phyloP scores from a whole-genome alignment of 1,140 invertebrate genomes.

The Cardiocondyla obscurior region DNA sequence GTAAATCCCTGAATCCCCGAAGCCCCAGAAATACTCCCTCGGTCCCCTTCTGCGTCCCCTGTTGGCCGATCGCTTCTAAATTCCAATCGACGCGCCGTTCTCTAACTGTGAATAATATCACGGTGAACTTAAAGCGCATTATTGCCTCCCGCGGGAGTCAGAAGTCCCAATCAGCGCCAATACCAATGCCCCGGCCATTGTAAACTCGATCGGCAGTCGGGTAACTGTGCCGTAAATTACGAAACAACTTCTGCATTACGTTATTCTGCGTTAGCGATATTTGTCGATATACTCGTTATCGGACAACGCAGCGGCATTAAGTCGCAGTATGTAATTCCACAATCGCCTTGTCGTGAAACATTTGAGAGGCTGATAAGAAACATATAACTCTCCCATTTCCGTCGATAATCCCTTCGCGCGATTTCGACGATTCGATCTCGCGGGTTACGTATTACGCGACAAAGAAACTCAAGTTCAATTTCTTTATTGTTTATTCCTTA shows the following conservation, averaged over 20 bases:
- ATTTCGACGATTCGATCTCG: neutral
- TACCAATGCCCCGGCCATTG: constrained; percentile 9
- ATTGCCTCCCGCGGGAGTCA: constrained; percentile 23
- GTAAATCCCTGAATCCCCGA: neutral
- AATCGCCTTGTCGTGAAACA: neutral
- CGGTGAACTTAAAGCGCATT: constrained; percentile 26
- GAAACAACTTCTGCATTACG: constrained; percentile 2
- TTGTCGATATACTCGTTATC: neutral
- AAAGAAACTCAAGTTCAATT: neutral
- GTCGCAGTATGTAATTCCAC: neutral
- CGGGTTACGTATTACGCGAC: neutral
- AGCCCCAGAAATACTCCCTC: neutral
- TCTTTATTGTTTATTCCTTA: too few relatives aligned
- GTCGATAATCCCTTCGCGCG: neutral
- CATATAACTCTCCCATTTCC: neutral
- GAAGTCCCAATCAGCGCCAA: constrained; percentile 40
- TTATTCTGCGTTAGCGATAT: constrained; percentile 1
- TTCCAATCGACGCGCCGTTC: constrained; percentile 18
- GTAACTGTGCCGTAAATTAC: constrained; percentile 35
- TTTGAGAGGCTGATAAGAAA: neutral
- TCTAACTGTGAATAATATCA: constrained; percentile 45
- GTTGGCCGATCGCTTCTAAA: constrained; percentile 33
- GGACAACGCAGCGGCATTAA: neutral
- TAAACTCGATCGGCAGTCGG: constrained; percentile 34
- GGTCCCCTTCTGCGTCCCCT: neutral